A percentile compares a stretch with the other conserved stretches of the same genome.
phyloP scores from a whole-genome alignment of 2,113 vertebrate species.

The Acrocephalus kingi region DNA sequence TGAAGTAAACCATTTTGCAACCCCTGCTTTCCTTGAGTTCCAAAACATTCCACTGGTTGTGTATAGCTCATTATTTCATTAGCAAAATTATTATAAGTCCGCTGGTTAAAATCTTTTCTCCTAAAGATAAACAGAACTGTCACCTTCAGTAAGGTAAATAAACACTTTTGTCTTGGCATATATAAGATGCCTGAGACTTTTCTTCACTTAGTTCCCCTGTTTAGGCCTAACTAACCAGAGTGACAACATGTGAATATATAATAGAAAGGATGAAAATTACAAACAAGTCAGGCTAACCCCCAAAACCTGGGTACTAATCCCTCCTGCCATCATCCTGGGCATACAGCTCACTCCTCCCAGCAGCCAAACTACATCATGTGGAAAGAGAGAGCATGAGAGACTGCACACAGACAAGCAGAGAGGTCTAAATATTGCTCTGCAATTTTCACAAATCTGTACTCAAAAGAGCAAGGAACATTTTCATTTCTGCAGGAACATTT shows the following conservation, averaged over 20 bases:
- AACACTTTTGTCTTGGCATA: neutral
- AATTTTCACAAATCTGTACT: neutral
- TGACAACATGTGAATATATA: neutral
- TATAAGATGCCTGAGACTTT: neutral
- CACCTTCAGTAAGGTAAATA: neutral
- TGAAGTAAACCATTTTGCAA: neutral
- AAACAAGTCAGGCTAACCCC: neutral
- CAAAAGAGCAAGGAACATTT: neutral
- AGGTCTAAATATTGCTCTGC: neutral
- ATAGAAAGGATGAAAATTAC: neutral
- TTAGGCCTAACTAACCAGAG: neutral
- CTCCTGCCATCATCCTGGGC: neutral
- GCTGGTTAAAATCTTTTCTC: neutral
- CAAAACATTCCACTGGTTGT: neutral
- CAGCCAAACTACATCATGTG: neutral
- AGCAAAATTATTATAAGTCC: neutral
- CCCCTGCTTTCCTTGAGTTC: neutral
- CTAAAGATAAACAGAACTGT: neutral
- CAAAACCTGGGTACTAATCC: neutral
- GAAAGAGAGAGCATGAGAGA: neutral
- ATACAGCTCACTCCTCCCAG: neutral
- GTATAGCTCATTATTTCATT: neutral
- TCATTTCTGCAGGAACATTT: neutral
- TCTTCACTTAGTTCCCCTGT: neutral
- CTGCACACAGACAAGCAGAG: neutral